These are phyloP conservation scores for Remorina albescens DNA, from an alignment of 2,797 vertebrate species.

Conservation along the genomic window DNA sequence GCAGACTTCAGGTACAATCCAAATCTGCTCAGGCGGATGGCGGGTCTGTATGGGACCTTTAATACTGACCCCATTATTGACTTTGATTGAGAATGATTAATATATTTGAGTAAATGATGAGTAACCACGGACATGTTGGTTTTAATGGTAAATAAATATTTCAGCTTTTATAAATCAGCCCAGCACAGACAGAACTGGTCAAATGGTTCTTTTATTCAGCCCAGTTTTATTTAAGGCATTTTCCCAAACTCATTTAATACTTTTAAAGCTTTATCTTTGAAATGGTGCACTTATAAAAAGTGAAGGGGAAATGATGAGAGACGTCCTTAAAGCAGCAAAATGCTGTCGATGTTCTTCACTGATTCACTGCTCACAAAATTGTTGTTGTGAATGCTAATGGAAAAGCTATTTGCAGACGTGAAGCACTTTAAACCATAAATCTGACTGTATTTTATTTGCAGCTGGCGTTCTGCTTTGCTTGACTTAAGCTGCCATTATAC, in stretches of 20 bases:
- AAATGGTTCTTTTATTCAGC: constrained; percentile 2
- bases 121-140: not conserved
- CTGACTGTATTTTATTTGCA: constrained; percentile 35
- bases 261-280: constrained; percentile 8
- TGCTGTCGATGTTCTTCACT: constrained; percentile 9
- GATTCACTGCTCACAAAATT: constrained; percentile 47
- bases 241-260: constrained; percentile 30
- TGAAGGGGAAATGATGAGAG: constrained; percentile 18
- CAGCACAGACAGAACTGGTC: not conserved
- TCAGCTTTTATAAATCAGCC: not conserved
- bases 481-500: constrained; percentile 29
- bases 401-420: constrained; percentile 64
- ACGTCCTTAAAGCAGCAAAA: constrained; percentile 7
- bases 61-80: not conserved
- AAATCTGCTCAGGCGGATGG: too few relatives aligned
- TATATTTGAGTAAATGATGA: not conserved
- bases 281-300: constrained; percentile 22
- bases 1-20: too few relatives aligned
- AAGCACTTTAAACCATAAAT: constrained; percentile 51
- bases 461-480: constrained; percentile 5
- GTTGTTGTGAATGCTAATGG: constrained; percentile 56
- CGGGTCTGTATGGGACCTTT: not conserved
- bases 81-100: not conserved
- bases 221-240: constrained; percentile 4
- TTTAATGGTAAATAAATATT: not conserved